Conservation (phyloP, 1,140 invertebrate genomes). For the Zaprionus gabonicus region DNA sequence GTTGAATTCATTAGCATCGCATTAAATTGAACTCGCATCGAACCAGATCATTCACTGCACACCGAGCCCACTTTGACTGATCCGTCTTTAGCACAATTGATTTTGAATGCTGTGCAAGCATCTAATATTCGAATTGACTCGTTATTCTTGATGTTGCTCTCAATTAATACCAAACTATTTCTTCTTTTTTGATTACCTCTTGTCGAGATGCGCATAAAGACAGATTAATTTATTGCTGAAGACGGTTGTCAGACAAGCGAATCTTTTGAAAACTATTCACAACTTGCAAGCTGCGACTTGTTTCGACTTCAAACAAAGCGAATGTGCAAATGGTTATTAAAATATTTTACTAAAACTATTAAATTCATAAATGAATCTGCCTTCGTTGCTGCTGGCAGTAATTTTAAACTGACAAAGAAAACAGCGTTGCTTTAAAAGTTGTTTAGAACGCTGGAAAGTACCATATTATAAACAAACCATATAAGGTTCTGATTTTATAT, state of each 20-base stretch:
- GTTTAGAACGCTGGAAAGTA: neutral
- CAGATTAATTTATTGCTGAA: slow-evolving; percentile 25
- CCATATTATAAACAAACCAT: neutral
- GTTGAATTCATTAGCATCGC: slow-evolving; percentile 45
- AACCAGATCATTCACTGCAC: slow-evolving; percentile 13
- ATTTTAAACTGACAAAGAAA: slow-evolving; percentile 21
- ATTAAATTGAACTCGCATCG: slow-evolving; percentile 17
- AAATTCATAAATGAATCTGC: slow-evolving; percentile 19
- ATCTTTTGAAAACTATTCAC: slow-evolving; percentile 22
- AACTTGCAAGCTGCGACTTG: neutral
- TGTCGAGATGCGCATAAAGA: slow-evolving; percentile 4
- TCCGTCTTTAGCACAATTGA: slow-evolving; percentile 21
- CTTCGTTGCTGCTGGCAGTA: neutral
- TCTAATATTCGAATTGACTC: slow-evolving; percentile 2
- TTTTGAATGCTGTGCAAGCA: neutral
- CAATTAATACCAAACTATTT: neutral
- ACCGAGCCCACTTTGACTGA: slow-evolving; percentile 10
- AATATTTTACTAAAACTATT: slow-evolving; percentile 38
- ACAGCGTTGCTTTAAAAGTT: neutral
- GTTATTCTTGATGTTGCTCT: neutral
- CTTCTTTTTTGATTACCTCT: neutral
- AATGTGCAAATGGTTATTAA: slow-evolving; percentile 19
- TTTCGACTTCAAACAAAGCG: slow-evolving; percentile 1
- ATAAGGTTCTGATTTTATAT: neutral
- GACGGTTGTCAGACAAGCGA: slow-evolving; percentile 14